Conservation (phyloP, 92 coral and sea anemone genomes). For the Metridium senile region DNA sequence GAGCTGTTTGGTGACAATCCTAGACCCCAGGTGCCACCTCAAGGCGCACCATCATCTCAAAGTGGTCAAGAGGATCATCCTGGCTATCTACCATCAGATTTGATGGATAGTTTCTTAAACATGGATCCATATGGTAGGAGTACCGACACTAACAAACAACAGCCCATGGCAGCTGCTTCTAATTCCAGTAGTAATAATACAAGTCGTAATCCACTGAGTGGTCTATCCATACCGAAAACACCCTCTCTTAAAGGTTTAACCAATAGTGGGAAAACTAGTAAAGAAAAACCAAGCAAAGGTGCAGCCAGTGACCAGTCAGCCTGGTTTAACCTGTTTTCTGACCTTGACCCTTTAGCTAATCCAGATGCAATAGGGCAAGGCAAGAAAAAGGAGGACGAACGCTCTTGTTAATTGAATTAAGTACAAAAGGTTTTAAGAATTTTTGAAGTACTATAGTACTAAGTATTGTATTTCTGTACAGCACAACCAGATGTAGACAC, state of each 20-base stretch:
- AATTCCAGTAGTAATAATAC: neutral
- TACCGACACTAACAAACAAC: neutral
- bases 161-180: neutral
- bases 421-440: neutral
- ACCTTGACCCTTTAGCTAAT: conserved; percentile 95
- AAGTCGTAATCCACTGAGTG: conserved; percentile 1
- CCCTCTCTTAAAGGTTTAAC: conserved; percentile 16
- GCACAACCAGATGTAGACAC: neutral
- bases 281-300: conserved; percentile 38
- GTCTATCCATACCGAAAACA: conserved; percentile 4
- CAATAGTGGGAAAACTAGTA: conserved; percentile 29
- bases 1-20: conserved; percentile 89
- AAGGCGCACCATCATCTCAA: conserved; percentile 8
- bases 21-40: conserved; percentile 27
- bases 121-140: conserved; percentile 76
- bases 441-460: neutral
- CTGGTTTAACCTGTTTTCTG: conserved; percentile 96
- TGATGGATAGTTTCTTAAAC: conserved; percentile 83
- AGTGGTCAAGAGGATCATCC: conserved; percentile 38
- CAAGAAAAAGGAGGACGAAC: conserved; percentile 79
- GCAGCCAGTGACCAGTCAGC: conserved; percentile 93
- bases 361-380: conserved; percentile 96
- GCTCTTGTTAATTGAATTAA: conserved; percentile 27
- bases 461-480: neutral
- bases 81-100: conserved; percentile 90